Base-by-base conservation (phyloP, 2,888 invertebrate genomes). In the Ctena decussata region DNA sequence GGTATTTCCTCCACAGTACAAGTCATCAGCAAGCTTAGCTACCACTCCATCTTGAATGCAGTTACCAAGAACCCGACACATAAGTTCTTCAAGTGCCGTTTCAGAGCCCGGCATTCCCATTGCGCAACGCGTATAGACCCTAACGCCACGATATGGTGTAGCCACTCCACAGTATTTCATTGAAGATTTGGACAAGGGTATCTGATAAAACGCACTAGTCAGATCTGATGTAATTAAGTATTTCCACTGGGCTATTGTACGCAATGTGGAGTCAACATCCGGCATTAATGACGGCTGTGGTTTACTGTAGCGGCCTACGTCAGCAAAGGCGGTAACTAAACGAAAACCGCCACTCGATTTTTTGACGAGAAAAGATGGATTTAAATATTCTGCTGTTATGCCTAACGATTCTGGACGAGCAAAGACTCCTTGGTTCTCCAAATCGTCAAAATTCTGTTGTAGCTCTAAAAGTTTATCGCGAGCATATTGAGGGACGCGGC, bases 31-130 rank as follows among this genome's bases (percentile, higher is more conserved):
- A 8, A 90, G 41, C 53, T 89, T 91, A 0, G 84, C 69, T 15
- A 91, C 84, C 69, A 53, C 46, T 8, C 91, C 91, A 0, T 80
- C 82, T 41, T 84, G 76, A 1, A 90, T 12, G n/a, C 69, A 75
- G 46, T 91, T 86, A 2, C 85, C 86, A 3, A 90, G 81, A 2
- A 91, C 86, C 2, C 89, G 75, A 35, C 84, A 89, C 86, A 89
- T 91, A 8, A 91, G 39, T 75, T 92, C 92, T 39, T 91, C 90
- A 0, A 91, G 75, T 11, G 83, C 87, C 0, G 89, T 92, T 82
- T 92, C 90, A 24, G 90, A 89, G 3, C 90, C 88, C 1, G 88
- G 92, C 90, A 91, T 91, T 1, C 92, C 91, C 91, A 91, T 92
- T 2, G 91, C 91, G 71, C 87, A 91, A 21, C 89, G 41, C 2